Evolutionary conservation across 2,888 invertebrate genomes (phyloP).

Genomic region (Cynaeus angustus): DNA sequence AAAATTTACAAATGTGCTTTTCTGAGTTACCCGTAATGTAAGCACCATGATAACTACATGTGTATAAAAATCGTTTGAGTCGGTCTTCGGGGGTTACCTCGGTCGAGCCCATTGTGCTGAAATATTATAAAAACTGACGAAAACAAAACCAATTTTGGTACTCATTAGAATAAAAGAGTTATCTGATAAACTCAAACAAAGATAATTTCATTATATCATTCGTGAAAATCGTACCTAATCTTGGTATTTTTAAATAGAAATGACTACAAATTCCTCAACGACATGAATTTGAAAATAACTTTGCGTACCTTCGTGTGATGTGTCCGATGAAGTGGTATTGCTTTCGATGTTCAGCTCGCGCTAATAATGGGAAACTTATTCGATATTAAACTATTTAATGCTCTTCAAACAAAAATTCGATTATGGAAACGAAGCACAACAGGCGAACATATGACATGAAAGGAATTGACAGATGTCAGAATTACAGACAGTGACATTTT

Average conservation of each 20-base stretch:
- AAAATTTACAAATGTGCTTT: conserved; percentile 48
- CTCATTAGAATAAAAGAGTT: too few relatives aligned
- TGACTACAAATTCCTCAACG: background rate
- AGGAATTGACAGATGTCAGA: background rate
- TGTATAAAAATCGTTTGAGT: conserved; percentile 64
- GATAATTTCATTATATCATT: too few relatives aligned
- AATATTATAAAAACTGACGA: background rate
- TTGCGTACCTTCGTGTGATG: background rate
- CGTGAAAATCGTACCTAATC: too few relatives aligned
- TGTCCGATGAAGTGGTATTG: background rate
- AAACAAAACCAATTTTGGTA: too few relatives aligned
- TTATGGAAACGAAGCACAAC: background rate
- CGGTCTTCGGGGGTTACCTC: conserved; percentile 43
- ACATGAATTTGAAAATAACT: background rate
- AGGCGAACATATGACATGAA: conserved; percentile 5
- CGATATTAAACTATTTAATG: background rate
- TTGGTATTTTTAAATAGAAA: background rate
- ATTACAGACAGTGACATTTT: background rate
- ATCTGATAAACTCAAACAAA: too few relatives aligned
- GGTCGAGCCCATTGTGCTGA: conserved; percentile 20
- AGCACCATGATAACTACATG: conserved; percentile 56
- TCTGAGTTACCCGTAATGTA: conserved; percentile 64
- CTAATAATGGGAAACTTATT: too few relatives aligned
- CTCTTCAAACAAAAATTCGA: background rate
- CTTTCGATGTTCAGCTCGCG: background rate